Evolutionary conservation across 92 coral and sea anemone species (phyloP).

Genomic region (Blastomussa wellsi): DNA sequence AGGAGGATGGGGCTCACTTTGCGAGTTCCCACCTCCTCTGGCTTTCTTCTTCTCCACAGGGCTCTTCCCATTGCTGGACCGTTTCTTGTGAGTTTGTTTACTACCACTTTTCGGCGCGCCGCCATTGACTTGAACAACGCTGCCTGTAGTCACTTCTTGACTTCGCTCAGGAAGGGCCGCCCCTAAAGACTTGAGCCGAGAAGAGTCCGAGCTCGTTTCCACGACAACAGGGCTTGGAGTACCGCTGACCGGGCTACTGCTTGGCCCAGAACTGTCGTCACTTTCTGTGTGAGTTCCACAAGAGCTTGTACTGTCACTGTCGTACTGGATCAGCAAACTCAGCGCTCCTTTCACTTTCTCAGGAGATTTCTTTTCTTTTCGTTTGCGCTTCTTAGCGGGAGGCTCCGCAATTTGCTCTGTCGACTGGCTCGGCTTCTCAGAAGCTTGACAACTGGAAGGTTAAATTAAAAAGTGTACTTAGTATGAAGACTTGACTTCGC

Average conservation of each 20-base stretch:
- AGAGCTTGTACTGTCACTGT: constrained; percentile 90
- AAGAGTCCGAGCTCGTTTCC: constrained; percentile 19
- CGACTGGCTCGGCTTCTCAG: constrained; percentile 23
- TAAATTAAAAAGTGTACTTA: neutral
- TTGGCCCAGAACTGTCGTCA: constrained; percentile 73
- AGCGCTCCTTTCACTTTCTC: constrained; percentile 75
- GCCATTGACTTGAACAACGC: constrained; percentile 18
- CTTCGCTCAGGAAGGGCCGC: constrained; percentile 15
- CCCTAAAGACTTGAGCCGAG: constrained; percentile 38
- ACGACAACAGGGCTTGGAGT: constrained; percentile 34
- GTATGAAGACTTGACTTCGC: neutral
- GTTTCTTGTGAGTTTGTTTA: constrained; percentile 46
- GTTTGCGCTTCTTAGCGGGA: constrained; percentile 40
- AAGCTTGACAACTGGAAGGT: neutral
- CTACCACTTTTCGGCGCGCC: constrained; percentile 24
- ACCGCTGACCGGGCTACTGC: constrained; percentile 72
- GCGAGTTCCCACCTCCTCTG: constrained; percentile 21
- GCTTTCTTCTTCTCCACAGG: constrained; percentile 67
- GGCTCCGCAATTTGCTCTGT: constrained; percentile 23
- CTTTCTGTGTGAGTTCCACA: constrained; percentile 77
- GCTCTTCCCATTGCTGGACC: constrained; percentile 12
- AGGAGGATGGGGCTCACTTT: constrained; percentile 17
- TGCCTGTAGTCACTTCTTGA: constrained; percentile 16
- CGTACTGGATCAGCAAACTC: constrained; percentile 82
- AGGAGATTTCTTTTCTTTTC: constrained; percentile 41